Evolutionary conservation across 2,888 invertebrate genomes (phyloP).

Genomic region (Chloroclysta siterata): DNA sequence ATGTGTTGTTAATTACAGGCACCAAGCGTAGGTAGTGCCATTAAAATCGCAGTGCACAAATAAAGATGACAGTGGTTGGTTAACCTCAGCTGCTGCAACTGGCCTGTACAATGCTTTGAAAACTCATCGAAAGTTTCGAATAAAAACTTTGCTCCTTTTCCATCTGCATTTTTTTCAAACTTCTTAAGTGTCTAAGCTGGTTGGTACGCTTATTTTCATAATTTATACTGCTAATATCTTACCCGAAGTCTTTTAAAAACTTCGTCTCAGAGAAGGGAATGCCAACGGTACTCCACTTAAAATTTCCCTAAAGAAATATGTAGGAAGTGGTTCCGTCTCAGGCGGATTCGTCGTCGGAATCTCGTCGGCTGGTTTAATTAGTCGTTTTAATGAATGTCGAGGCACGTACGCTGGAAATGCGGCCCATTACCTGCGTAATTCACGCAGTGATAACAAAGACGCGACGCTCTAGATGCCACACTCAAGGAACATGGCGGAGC

Average conservation of each 20-base stretch:
- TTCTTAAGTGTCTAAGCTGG: slow-evolving; percentile 13
- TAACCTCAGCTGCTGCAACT: not conserved
- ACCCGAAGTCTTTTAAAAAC: slow-evolving; percentile 52
- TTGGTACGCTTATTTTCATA: slow-evolving; percentile 38
- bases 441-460: slow-evolving; percentile 76
- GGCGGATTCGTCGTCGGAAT: slow-evolving; percentile 67
- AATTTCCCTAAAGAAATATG: slow-evolving; percentile 64
- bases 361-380: slow-evolving; percentile 76
- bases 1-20: slow-evolving; percentile 62
- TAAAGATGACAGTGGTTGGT: slow-evolving; percentile 12
- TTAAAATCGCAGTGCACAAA: slow-evolving; percentile 49
- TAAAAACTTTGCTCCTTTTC: slow-evolving; percentile 2
- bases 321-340: slow-evolving; percentile 57
- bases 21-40: slow-evolving; percentile 40
- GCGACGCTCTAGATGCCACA: slow-evolving; percentile 38
- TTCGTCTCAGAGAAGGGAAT: slow-evolving; percentile 49
- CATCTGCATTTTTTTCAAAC: slow-evolving; percentile 13
- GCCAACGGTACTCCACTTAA: slow-evolving; percentile 54
- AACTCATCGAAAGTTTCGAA: slow-evolving; percentile 5
- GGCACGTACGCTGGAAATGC: slow-evolving; percentile 79
- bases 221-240: slow-evolving; percentile 49
- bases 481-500: slow-evolving; percentile 43
- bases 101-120: not conserved
- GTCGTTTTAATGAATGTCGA: slow-evolving; percentile 79
- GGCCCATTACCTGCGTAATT: slow-evolving; percentile 79